phyloP scores from a whole-genome alignment of 2,797 vertebrate genomes.

The Halcyon smyrnensis region DNA sequence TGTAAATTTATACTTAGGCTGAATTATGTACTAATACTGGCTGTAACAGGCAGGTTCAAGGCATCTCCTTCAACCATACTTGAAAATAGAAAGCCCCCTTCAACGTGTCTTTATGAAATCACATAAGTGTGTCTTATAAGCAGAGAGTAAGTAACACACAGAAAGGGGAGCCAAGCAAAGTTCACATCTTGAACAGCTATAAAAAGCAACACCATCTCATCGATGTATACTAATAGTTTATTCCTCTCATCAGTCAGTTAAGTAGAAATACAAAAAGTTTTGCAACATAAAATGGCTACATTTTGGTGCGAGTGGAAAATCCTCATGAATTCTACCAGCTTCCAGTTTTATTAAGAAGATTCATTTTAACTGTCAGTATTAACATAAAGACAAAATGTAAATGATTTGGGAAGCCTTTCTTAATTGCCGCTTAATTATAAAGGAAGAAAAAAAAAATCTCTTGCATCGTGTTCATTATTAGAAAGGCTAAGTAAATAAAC shows the following conservation, averaged over 20 bases:
- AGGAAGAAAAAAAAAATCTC: background rate
- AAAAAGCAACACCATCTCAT: slow-evolving; percentile 6
- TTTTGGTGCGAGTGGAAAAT: slow-evolving; percentile 50
- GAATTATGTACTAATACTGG: background rate
- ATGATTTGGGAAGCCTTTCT: slow-evolving; percentile 60
- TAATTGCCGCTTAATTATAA: slow-evolving; percentile 65
- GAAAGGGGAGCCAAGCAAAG: background rate
- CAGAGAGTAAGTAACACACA: background rate
- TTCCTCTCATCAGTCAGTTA: slow-evolving; percentile 15
- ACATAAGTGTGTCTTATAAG: background rate
- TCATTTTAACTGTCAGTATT: slow-evolving; percentile 63
- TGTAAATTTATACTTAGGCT: background rate
- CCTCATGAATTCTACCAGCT: slow-evolving; percentile 62
- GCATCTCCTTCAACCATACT: background rate
- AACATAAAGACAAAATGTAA: slow-evolving; percentile 63
- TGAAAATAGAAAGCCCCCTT: background rate
- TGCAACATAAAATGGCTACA: slow-evolving; percentile 27
- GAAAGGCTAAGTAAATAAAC: slow-evolving; percentile 73
- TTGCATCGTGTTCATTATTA: slow-evolving; percentile 63
- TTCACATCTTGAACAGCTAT: background rate
- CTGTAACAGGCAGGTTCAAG: background rate
- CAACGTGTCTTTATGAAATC: background rate
- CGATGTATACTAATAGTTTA: background rate
- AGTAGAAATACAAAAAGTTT: slow-evolving; percentile 20
- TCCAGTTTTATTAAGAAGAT: slow-evolving; percentile 57